phyloP scores from a whole-genome alignment of 2,113 vertebrate genomes.

The Mixornis gularis region DNA sequence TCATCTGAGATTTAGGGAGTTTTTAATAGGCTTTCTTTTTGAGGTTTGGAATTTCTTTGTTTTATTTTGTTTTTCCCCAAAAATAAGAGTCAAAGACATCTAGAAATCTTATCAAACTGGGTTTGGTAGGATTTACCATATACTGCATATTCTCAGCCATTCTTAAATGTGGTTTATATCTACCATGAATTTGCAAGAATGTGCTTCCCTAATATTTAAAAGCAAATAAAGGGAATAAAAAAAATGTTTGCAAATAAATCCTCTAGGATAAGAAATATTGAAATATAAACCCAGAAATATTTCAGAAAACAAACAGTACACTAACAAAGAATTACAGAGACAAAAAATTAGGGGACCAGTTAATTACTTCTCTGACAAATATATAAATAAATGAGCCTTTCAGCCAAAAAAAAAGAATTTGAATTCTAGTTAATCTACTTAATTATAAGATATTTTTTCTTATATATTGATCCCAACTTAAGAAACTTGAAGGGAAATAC shows the following conservation, averaged over 20 bases:
- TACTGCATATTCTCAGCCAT: neutral
- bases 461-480: neutral
- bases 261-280: neutral
- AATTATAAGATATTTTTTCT: neutral
- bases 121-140: neutral
- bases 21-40: neutral
- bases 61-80: neutral
- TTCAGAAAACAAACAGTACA: neutral
- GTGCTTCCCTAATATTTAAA: neutral
- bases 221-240: neutral
- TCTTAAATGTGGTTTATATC: neutral
- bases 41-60: neutral
- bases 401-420: neutral
- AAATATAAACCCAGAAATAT: neutral
- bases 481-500: neutral
- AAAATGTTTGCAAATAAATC: neutral
- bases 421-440: neutral
- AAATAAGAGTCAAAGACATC: neutral
- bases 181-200: neutral
- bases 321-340: neutral
- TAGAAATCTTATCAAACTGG: neutral
- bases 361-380: neutral
- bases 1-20: rapidly evolving
- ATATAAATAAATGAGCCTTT: neutral
- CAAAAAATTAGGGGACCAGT: neutral